Conservation (phyloP, 1,140 invertebrate species). For the Periplaneta americana region DNA sequence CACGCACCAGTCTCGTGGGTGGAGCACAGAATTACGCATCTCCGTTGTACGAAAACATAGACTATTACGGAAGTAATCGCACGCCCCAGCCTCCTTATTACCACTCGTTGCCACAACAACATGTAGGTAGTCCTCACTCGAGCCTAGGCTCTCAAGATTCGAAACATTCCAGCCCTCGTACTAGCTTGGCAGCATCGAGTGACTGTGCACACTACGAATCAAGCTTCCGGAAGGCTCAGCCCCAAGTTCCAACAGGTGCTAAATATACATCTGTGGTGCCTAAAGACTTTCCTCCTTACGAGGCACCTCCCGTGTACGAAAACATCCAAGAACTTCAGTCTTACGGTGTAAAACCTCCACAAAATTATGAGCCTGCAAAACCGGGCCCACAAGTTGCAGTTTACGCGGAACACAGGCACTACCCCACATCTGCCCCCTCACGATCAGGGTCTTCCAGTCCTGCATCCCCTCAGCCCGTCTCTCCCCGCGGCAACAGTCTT, state of each 20-base stretch:
- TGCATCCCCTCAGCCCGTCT: not conserved
- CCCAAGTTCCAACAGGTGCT: slow-evolving; percentile 58
- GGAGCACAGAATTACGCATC: slow-evolving; percentile 36
- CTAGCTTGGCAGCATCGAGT: slow-evolving; percentile 34
- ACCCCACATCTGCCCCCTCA: slow-evolving; percentile 24
- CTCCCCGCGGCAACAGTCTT: slow-evolving; percentile 12
- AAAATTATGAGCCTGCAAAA: slow-evolving; percentile 36
- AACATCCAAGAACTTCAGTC: slow-evolving; percentile 53
- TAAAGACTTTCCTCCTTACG: slow-evolving; percentile 46
- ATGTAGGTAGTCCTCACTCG: slow-evolving; percentile 39
- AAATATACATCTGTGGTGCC: slow-evolving; percentile 36
- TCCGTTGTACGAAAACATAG: slow-evolving; percentile 76
- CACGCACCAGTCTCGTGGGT: slow-evolving; percentile 43
- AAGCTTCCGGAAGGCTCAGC: slow-evolving; percentile 55
- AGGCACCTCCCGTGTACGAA: slow-evolving; percentile 62
- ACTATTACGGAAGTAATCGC: slow-evolving; percentile 53
- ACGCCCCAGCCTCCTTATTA: slow-evolving; percentile 54
- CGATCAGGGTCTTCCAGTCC: not conserved
- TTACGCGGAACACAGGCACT: slow-evolving; percentile 1
- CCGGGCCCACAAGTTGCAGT: slow-evolving; percentile 43
- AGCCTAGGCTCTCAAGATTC: slow-evolving; percentile 45
- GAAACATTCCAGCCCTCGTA: slow-evolving; percentile 45
- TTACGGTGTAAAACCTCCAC: slow-evolving; percentile 25
- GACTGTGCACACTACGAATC: slow-evolving; percentile 40
- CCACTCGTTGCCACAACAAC: slow-evolving; percentile 41